Percentiles rank a stretch among this genome's conserved stretches.
phyloP scores from a whole-genome alignment of 2,113 vertebrate genomes.

The human (Homo sapiens) region DNA sequence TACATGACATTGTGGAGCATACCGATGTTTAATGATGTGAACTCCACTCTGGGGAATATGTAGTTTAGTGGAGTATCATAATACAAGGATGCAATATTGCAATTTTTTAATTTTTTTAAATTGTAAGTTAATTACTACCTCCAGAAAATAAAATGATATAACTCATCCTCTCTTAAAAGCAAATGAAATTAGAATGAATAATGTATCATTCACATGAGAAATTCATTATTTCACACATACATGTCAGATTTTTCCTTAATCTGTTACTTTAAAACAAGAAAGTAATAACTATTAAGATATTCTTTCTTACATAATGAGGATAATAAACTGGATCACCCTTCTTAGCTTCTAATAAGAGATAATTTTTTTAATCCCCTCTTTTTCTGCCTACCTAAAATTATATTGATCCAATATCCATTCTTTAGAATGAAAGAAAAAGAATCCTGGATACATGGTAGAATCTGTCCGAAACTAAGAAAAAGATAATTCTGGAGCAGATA shows the following conservation, averaged over 20 bases:
- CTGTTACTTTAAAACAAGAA: background rate
- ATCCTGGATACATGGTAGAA: background rate
- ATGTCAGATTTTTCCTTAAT: background rate
- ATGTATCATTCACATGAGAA: background rate
- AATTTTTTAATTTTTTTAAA: background rate
- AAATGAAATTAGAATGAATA: conserved; percentile 18
- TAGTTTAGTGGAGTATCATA: background rate
- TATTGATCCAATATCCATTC: background rate
- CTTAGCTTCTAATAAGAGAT: background rate
- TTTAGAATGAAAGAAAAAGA: background rate
- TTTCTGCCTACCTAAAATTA: background rate
- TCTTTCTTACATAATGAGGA: conserved; percentile 28
- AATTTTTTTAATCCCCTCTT: background rate
- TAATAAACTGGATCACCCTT: background rate
- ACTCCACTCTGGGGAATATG: background rate
- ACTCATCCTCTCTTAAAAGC: conserved; percentile 9
- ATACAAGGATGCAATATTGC: background rate
- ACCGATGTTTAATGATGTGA: background rate
- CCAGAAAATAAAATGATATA: background rate
- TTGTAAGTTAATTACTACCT: background rate
- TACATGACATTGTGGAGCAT: background rate
- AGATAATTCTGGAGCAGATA: background rate
- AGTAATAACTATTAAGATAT: background rate
- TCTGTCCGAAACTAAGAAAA: background rate
- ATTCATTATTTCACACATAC: background rate